Evolutionary conservation across 2,113 vertebrate species (phyloP).

Genomic region (Nettapus auritus): DNA sequence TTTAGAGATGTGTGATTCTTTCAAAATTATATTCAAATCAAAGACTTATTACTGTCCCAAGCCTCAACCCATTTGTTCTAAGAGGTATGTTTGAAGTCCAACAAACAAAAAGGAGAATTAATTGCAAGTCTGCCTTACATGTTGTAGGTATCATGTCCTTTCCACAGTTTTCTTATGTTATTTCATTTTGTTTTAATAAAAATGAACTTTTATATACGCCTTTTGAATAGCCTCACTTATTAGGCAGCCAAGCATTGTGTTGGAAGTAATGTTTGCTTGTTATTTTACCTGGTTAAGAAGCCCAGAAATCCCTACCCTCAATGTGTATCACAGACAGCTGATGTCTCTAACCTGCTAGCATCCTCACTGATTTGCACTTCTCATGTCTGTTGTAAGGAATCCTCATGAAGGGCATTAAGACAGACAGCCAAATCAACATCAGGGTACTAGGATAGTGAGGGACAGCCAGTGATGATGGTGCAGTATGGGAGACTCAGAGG

Average conservation of each 20-base stretch:
- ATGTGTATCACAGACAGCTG: not conserved
- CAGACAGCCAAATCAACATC: not conserved
- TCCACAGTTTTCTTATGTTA: not conserved
- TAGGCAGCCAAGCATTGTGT: not conserved
- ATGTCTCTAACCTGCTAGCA: not conserved
- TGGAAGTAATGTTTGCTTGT: not conserved
- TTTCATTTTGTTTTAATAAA: not conserved
- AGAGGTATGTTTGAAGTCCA: constrained; percentile 14
- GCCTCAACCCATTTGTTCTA: constrained; percentile 30
- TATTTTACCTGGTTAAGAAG: not conserved
- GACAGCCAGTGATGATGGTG: not conserved
- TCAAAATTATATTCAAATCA: constrained; percentile 53
- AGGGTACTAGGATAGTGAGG: not conserved
- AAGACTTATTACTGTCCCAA: constrained; percentile 48
- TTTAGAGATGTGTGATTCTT: constrained; percentile 61
- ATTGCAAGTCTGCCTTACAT: not conserved
- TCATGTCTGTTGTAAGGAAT: not conserved
- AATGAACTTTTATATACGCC: not conserved
- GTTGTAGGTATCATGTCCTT: not conserved
- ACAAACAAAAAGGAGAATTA: not conserved
- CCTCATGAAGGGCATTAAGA: not conserved
- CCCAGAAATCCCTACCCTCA: not conserved
- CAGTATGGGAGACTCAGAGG: rapidly evolving
- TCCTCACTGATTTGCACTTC: not conserved
- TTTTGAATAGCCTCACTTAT: not conserved